Evolutionary conservation across 2,797 vertebrate species (phyloP).

Genomic region (Podarcis siculus): DNA sequence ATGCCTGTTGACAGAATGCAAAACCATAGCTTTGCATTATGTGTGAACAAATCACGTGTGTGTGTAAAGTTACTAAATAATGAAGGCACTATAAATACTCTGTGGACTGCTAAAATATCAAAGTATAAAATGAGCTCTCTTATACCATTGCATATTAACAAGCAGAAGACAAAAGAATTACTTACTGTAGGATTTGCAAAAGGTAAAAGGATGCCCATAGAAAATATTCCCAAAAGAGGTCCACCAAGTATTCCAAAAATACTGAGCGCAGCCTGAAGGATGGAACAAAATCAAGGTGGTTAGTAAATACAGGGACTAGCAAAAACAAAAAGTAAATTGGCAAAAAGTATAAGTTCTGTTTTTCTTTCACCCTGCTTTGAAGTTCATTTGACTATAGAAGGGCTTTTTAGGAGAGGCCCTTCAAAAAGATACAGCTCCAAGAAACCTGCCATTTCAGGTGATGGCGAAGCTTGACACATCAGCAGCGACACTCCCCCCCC

Average conservation of each 20-base stretch:
- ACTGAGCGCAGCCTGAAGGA: slow-evolving; percentile 82
- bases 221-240: slow-evolving; percentile 85
- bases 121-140: not conserved
- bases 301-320: not conserved
- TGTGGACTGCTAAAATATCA: not conserved
- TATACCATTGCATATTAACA: not conserved
- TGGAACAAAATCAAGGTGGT: not conserved
- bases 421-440: too few relatives aligned
- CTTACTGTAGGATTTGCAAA: slow-evolving; percentile 83
- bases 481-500: too few relatives aligned
- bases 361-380: too few relatives aligned
- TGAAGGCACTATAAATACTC: not conserved
- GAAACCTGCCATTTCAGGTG: too few relatives aligned
- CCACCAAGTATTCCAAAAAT: slow-evolving; percentile 89
- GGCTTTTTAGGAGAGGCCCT: too few relatives aligned
- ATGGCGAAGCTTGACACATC: too few relatives aligned
- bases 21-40: not conserved
- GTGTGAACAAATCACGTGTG: not conserved
- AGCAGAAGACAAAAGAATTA: slow-evolving; percentile 20
- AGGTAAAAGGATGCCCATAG: slow-evolving; percentile 85
- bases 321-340: not conserved
- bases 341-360: too few relatives aligned
- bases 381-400: too few relatives aligned
- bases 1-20: not conserved
- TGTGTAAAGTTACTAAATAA: not conserved